Conservation (phyloP, 2,888 invertebrate genomes). For the Saturnia pavonia region DNA sequence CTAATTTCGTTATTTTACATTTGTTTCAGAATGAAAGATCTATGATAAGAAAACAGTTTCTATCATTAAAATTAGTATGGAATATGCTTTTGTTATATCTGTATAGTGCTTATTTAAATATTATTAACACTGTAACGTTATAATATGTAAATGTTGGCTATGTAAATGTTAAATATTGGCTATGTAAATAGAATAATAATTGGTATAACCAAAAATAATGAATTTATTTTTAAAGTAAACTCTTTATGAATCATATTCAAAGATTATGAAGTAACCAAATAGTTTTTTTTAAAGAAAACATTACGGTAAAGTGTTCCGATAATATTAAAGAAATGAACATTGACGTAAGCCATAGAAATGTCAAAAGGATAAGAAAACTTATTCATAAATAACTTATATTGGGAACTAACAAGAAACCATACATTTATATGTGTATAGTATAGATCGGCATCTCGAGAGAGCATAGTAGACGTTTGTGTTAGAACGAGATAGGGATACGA, state of each 20-base stretch:
- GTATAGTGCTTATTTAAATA: conserved; percentile 58
- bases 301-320: no score
- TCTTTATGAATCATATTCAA: not conserved
- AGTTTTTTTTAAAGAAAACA: not conserved
- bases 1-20: conserved; percentile 12
- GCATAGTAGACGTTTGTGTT: no score
- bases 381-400: no score
- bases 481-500: no score
- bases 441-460: no score
- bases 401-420: no score
- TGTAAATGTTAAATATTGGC: not conserved
- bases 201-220: not conserved
- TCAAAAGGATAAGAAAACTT: no score
- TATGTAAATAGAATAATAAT: not conserved
- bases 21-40: conserved; percentile 62
- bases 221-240: not conserved
- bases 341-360: no score
- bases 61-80: conserved; percentile 63
- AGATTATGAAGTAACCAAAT: not conserved
- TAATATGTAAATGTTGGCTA: conserved; percentile 25
- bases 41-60: conserved; percentile 45
- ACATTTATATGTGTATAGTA: no score
- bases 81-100: conserved; percentile 62
- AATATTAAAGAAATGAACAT: no score
- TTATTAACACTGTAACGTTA: conserved; percentile 40